These are phyloP conservation scores for Drosophila lutescens DNA, from an alignment of 2,888 invertebrate species.

Conservation along the genomic window DNA sequence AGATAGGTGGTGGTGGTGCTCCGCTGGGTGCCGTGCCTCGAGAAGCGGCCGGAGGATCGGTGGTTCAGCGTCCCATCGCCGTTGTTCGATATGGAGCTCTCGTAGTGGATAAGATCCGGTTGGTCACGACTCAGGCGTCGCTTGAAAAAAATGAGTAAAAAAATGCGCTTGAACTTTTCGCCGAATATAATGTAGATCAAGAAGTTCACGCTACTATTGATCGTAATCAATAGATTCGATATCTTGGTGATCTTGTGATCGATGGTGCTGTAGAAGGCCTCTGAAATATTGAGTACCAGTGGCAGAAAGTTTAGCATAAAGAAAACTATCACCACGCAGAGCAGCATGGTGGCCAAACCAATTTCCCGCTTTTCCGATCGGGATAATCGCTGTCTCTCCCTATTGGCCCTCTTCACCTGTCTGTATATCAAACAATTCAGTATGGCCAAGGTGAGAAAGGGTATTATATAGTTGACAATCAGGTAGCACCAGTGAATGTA, in stretches of 20 bases:
- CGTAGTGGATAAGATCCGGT: slow-evolving; percentile 91
- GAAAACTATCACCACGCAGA: slow-evolving; percentile 97
- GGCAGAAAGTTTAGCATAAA: slow-evolving; percentile 96
- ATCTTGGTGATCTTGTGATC: slow-evolving; percentile 90
- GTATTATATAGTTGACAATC: slow-evolving; percentile 96
- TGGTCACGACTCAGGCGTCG: slow-evolving; percentile 87
- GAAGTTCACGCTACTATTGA: slow-evolving; percentile 99
- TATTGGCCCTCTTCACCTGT: slow-evolving; percentile 95
- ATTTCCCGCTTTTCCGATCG: slow-evolving; percentile 96
- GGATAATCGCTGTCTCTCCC: slow-evolving; percentile 94
- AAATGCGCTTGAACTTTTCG: slow-evolving; percentile 96
- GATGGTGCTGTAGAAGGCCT: slow-evolving; percentile 89
- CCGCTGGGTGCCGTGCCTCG: slow-evolving; percentile 85
- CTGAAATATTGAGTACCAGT: slow-evolving; percentile 93
- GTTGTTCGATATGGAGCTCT: slow-evolving; percentile 92
- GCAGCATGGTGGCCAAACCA: slow-evolving; percentile 96
- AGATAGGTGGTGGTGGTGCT: slow-evolving; percentile 82
- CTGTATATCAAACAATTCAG: slow-evolving; percentile 96
- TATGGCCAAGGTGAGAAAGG: slow-evolving; percentile 93
- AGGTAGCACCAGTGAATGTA: slow-evolving; percentile 98
- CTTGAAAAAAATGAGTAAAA: slow-evolving; percentile 91
- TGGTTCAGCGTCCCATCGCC: slow-evolving; percentile 88
- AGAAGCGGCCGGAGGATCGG: slow-evolving; percentile 86
- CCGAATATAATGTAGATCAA: slow-evolving; percentile 99
- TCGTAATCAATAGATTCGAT: slow-evolving; percentile 96